Percentiles rank a stretch among this genome's conserved stretches.
Evolutionary conservation across 2,888 invertebrate species (phyloP).

Genomic region (Pterostichus madidus): DNA sequence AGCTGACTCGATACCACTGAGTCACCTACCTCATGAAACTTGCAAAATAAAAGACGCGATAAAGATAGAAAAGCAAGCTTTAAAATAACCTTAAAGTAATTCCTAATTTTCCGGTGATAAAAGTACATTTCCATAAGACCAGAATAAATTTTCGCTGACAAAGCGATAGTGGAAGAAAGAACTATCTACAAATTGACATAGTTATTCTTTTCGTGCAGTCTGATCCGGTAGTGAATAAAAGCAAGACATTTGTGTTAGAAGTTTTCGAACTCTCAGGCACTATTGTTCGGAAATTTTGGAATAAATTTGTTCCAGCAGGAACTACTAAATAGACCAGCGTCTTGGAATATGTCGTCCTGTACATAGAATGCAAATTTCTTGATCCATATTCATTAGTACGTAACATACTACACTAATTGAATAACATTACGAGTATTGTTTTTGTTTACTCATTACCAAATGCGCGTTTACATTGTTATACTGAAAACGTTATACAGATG

Average conservation of each 20-base stretch:
- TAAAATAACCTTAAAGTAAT: too few species aligned
- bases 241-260: neutral
- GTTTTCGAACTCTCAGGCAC: too few species aligned
- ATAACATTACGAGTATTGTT: neutral
- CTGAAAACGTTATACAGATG: too few species aligned
- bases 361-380: neutral
- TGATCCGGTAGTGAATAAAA: neutral
- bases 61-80: too few species aligned
- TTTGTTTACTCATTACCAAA: neutral
- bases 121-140: neutral
- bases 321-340: neutral
- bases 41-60: too few species aligned
- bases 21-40: too few species aligned
- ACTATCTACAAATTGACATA: slow-evolving; percentile 1
- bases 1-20: too few species aligned
- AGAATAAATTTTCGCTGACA: slow-evolving; percentile 11
- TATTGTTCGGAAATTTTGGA: slow-evolving; percentile 3
- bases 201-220: neutral
- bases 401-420: neutral
- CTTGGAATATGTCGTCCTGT: neutral
- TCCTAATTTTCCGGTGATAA: too few species aligned
- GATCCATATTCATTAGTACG: neutral
- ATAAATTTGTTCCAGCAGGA: neutral
- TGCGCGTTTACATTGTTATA: too few species aligned
- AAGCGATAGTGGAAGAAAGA: neutral